Evolutionary conservation across 2,113 vertebrate genomes (phyloP), one percentile per base, ranked within the genome.

Genomic region (Ifrita kowaldi): DNA sequence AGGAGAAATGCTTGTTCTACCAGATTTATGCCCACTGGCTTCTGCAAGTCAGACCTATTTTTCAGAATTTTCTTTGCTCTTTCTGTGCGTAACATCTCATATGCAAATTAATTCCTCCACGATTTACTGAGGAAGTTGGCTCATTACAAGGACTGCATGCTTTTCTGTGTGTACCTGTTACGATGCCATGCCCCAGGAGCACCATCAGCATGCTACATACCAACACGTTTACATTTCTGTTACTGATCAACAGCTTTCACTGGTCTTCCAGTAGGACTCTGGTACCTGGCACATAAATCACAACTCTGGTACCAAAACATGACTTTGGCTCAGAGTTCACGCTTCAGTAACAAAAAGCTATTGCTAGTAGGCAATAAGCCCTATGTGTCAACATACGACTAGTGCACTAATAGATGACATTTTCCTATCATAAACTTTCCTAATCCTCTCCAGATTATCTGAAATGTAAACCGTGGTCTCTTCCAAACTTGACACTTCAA

Each of bases 181-280:
- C 7, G 78, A 67, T 0, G 2, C 26, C 15, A 30, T 5, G 44
- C 20, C 67, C 6, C 3, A 1, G 35, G 17, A 65, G 27, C 28
- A 84, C 30, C 18, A 67, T 7, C 2, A 11, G 19, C 35, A 60
- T 17, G 10, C 9, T 30, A 13, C 9, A 76, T 39, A 73, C 35
- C 50, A 68, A 33, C 8, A 83, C 4, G 52, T 46, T 62, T 57
- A 15, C 11, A 65, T 49, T 93, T 80, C 71, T 77, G 13, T 74
- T 73, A 65, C 15, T 52, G 37, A 28, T 75, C 44, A 65, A 73
- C 24, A 83, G 32, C 26, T 93, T 88, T 80, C 68, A 77, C 42
- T 57, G 23, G 57, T 42, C 39, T 80, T 77, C 57, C 33, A 53
- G 27, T 16, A 90, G 18, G 9, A 62, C 18, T 49, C 32, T 26